phyloP scores from a whole-genome alignment of 2,888 invertebrate species.

The Cataglyphis altisquamis region DNA sequence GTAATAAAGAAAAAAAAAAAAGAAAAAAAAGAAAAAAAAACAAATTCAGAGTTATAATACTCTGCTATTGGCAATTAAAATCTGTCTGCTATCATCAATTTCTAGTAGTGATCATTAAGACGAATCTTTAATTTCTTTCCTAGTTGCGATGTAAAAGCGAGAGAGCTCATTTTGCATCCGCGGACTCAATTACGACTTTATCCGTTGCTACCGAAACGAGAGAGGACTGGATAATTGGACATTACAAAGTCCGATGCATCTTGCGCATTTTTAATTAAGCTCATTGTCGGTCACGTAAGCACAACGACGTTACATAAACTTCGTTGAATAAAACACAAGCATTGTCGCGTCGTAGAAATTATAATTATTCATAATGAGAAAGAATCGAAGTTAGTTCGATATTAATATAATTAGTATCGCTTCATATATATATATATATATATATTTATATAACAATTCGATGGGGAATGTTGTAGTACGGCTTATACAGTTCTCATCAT shows the following conservation, averaged over 20 bases:
- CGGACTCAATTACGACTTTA: constrained; percentile 59
- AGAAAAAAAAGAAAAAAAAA: neutral
- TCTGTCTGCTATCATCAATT: neutral
- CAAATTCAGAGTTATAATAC: neutral
- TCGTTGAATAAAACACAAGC: constrained; percentile 20
- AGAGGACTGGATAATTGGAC: constrained; percentile 65
- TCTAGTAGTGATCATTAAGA: neutral
- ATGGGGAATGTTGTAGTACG: neutral
- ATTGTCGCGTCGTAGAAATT: no score
- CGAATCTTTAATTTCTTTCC: constrained; percentile 6
- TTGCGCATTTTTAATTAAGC: constrained; percentile 68
- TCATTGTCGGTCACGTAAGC: constrained; percentile 30
- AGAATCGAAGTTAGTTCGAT: constrained; percentile 18
- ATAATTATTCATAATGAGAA: neutral
- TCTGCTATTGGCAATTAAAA: neutral
- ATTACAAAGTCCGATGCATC: constrained; percentile 49
- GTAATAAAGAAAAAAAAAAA: neutral
- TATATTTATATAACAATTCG: neutral
- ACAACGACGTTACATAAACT: constrained; percentile 20
- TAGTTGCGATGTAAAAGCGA: neutral
- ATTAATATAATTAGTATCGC: neutral
- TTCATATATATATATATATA: neutral
- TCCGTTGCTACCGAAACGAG: constrained; percentile 46
- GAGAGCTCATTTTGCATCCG: constrained; percentile 54
- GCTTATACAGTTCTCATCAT: neutral